phyloP scores from a whole-genome alignment of 2,888 invertebrate species.

The Sepiola atlantica region DNA sequence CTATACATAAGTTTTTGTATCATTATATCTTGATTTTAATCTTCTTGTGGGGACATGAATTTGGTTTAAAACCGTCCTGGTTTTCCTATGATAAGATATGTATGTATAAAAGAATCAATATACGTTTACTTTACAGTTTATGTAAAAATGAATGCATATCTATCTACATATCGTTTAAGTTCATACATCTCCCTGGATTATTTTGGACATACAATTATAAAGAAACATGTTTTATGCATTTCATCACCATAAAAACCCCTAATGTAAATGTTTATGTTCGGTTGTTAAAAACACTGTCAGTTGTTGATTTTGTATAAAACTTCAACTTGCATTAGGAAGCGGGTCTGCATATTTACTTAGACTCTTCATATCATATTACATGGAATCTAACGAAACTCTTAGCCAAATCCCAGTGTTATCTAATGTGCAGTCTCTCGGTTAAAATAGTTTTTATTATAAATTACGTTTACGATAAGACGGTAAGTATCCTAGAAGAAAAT shows the following conservation, averaged over 20 bases:
- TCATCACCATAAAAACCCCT: not conserved
- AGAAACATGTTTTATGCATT: not conserved
- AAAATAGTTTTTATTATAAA: not conserved
- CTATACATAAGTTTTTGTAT: too few relatives aligned
- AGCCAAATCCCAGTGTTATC: not conserved
- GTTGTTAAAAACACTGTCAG: not conserved
- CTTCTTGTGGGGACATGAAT: too few relatives aligned
- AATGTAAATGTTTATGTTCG: not conserved
- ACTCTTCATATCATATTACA: not conserved
- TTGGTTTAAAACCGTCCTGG: too few relatives aligned
- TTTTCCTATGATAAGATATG: too few relatives aligned
- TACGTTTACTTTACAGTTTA: too few relatives aligned
- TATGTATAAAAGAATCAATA: too few relatives aligned
- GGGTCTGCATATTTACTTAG: not conserved
- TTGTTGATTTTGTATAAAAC: not conserved
- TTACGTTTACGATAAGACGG: not conserved
- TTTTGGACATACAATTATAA: not conserved
- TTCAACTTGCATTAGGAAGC: not conserved
- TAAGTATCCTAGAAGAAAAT: not conserved
- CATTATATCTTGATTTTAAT: too few relatives aligned
- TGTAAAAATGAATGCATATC: too few relatives aligned
- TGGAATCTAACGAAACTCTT: not conserved
- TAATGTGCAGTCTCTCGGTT: not conserved
- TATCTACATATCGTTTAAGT: not conserved
- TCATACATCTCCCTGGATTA: not conserved